Base-by-base conservation (phyloP, 2,113 vertebrate species). In the Sceloporus undulatus region DNA sequence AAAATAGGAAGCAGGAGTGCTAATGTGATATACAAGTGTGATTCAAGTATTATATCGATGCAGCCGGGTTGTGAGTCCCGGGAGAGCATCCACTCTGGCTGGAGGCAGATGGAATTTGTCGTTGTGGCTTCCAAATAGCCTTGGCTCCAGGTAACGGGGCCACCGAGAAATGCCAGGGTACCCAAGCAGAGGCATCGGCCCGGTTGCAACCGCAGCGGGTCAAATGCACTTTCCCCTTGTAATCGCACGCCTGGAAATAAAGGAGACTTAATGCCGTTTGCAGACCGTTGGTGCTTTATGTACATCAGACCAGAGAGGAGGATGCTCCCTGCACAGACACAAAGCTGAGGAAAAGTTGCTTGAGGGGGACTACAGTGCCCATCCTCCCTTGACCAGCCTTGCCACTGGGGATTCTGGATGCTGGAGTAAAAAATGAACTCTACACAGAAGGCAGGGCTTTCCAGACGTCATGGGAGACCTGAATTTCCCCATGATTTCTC, bases 11-110 rank as follows among this genome's bases (percentile, higher is more conserved):
- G 92, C 93, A 91, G 88, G 87, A 80, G 93, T 91, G 93, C 90
- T 96, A 95, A 95, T 95, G 95, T 95, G 94, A 95, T 96, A 95
- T 92, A 96, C 95, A 91, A 93, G 94, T 88, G 87, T 0, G 14
- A 87, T 81, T 84, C 18, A 0, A 65, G 92, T 21, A 0, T 93
- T 93, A 87, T 92, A 86, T 65, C 86, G 91, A 91, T 75, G 89
- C 81, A 75, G 91, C 88, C 56, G 85, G 89, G 89, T 16, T 82
- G 88, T 78, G 84, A 76, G 86, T 86, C 93, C 82, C 86, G 65
- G 87, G 91, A 56, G 87, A 77, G 86, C 54, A 23, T 87, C 14
- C 79, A 13, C 76, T 80, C 25, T 0, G 0, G 0, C 29, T 81
- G 84, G 73, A 80, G 52, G 76, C 76, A 5, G 21, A 34, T 16